Base-by-base conservation (phyloP, 2,113 vertebrate species). In the Columbina picui region DNA sequence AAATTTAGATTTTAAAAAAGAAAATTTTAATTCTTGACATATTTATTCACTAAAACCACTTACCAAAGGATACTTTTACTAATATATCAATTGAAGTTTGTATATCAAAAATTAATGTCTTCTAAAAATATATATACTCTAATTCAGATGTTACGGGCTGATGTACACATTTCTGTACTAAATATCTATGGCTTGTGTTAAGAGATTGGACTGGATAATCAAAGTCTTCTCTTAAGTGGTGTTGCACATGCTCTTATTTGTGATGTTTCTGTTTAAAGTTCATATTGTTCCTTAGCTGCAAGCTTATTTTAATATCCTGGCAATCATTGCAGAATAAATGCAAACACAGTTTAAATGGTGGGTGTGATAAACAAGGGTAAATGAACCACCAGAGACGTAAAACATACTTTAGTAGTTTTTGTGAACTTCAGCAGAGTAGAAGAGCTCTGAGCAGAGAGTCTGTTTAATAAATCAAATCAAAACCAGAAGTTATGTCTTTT, bases 401-500 rank as follows among this genome's bases (percentile, higher is more conserved):
- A 84, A 43, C 3, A 11, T 49, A 19, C 14, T 71, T 92, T 32
- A 6, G 32, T 71, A 36, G 17, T 30, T 70, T 36, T 53, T 77
- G 61, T 60, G 61, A 71, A 78, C 19, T 73, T 75, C 25, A 89
- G 6, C 3, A 12, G 39, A 81, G 4, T 22, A 41, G 41, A 76
- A 63, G 36, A 75, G 34, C 20, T 63, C 68, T 74, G 71, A 59
- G 7, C 4, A 75, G 55, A 53, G 9, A 65, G 18, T 88, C 56
- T 71, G 36, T 82, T 92, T 84, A 93, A 94, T 90, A 89, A 77
- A 97, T 69, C 25, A 67, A 81, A 90, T 36, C 50, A 49, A 81
- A 80, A 43, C 6, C 21, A 94, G 59, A 86, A 97, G 36, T 87
- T 92, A 69, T 32, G 13, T 79, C 81, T 96, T 95, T 84, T 52